phyloP scores from a whole-genome alignment of 1,140 invertebrate genomes.

The Aethina tumida region DNA sequence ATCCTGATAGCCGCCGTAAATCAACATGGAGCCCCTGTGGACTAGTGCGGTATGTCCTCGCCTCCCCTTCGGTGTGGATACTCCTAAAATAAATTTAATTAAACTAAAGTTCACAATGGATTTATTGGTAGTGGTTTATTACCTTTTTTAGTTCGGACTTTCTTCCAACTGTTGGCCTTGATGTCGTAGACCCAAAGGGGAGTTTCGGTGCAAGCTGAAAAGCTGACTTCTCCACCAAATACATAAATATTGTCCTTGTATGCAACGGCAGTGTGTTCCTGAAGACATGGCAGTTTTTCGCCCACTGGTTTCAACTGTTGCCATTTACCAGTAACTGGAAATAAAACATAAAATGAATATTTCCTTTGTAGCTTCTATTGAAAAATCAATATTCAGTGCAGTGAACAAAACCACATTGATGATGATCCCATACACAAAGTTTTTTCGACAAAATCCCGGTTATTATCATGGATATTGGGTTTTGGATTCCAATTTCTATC shows the following conservation, averaged over 20 bases:
- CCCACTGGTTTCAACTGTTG: conserved; percentile 58
- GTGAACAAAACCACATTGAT: not conserved
- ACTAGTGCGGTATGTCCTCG: conserved; percentile 76
- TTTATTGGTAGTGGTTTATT: too few relatives aligned
- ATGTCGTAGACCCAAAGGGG: conserved; percentile 82
- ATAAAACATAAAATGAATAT: conserved; percentile 1
- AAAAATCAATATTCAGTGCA: not conserved
- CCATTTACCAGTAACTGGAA: conserved; percentile 56
- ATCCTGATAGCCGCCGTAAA: conserved; percentile 87
- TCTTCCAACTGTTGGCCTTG: conserved; percentile 59
- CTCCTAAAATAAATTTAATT: conserved; percentile 33
- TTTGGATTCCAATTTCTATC: too few relatives aligned
- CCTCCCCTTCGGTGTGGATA: conserved; percentile 60
- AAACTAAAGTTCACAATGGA: too few relatives aligned
- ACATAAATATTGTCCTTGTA: conserved; percentile 68
- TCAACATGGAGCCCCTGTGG: conserved; percentile 66
- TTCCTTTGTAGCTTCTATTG: not conserved
- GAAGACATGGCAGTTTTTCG: conserved; percentile 64
- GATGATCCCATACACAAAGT: conserved; percentile 1
- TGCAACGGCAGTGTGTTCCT: conserved; percentile 77
- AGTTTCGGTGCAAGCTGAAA: conserved; percentile 67
- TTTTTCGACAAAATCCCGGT: too few relatives aligned
- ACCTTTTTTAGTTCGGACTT: conserved; percentile 46
- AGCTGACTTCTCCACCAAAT: conserved; percentile 81
- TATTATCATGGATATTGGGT: too few relatives aligned